Percentiles rank a stretch among this genome's conserved stretches.
phyloP scores from a whole-genome alignment of 2,113 vertebrate species.

The Osmerus mordax region DNA sequence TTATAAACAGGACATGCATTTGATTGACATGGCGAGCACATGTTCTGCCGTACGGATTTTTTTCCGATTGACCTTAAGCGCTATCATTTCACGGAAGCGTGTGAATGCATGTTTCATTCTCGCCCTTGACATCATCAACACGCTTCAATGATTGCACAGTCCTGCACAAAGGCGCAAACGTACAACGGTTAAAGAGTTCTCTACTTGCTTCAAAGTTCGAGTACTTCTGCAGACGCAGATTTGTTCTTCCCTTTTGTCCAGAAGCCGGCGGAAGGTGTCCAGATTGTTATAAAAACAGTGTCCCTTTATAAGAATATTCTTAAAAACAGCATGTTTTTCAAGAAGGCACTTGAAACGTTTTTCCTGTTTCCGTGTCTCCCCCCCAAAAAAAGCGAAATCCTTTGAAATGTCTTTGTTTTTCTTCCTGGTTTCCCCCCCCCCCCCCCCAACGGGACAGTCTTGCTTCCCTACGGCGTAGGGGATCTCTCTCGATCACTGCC shows the following conservation, averaged over 20 bases:
- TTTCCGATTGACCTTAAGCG: slow-evolving; percentile 43
- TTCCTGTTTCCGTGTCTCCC: background rate
- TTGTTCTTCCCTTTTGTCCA: slow-evolving; percentile 54
- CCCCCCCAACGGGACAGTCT: background rate
- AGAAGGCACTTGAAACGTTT: slow-evolving; percentile 58
- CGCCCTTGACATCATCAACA: slow-evolving; percentile 19
- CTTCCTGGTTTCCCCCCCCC: slow-evolving; percentile 62
- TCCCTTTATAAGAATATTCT: slow-evolving; percentile 47
- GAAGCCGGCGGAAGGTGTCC: slow-evolving; percentile 65
- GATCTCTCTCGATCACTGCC: no score
- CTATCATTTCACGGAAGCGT: slow-evolving; percentile 44
- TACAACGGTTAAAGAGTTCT: slow-evolving; percentile 32
- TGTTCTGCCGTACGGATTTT: background rate
- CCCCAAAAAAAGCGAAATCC: no score
- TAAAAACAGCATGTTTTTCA: slow-evolving; percentile 33
- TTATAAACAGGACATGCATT: background rate
- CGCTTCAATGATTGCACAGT: slow-evolving; percentile 11
- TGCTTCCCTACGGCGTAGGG: no score
- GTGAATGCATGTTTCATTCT: background rate
- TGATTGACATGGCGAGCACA: background rate
- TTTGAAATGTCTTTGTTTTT: slow-evolving; percentile 62
- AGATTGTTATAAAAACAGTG: slow-evolving; percentile 55
- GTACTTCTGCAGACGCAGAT: slow-evolving; percentile 27
- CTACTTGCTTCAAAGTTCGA: slow-evolving; percentile 32
- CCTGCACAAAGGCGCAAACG: slow-evolving; percentile 10